These are phyloP conservation scores for Endotricha flammealis DNA, from an alignment of 2,888 invertebrate species.

Conservation along the genomic window DNA sequence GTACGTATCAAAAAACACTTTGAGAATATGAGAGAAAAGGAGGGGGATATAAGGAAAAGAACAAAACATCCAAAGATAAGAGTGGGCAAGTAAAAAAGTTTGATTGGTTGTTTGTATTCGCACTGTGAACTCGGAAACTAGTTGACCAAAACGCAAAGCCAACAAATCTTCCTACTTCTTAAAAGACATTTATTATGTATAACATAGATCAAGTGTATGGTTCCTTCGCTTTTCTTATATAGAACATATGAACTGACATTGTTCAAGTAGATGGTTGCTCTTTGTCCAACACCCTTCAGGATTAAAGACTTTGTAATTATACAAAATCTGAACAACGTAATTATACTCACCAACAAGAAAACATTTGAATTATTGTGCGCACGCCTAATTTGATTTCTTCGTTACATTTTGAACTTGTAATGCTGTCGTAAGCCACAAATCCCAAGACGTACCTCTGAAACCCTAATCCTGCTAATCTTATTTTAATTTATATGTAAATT, in stretches of 20 bases:
- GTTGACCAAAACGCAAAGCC: slow-evolving; percentile 9
- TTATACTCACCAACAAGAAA: too few relatives aligned
- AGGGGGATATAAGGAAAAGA: slow-evolving; percentile 4
- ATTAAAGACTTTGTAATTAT: too few relatives aligned
- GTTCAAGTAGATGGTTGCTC: too few relatives aligned
- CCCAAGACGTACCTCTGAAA: slow-evolving; percentile 27
- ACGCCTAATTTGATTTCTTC: neutral
- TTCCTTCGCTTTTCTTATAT: too few relatives aligned
- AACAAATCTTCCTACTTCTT: neutral
- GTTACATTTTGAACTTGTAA: slow-evolving; percentile 4
- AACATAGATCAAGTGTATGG: too few relatives aligned
- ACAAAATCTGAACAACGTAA: too few relatives aligned
- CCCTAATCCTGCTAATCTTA: slow-evolving; percentile 43
- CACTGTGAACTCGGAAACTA: slow-evolving; percentile 6
- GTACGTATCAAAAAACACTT: too few relatives aligned
- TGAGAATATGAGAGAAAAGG: too few relatives aligned
- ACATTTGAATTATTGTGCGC: too few relatives aligned
- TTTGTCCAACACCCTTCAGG: too few relatives aligned
- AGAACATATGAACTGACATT: too few relatives aligned
- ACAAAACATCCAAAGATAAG: slow-evolving; percentile 10
- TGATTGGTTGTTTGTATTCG: slow-evolving; percentile 15
- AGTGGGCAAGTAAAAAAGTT: slow-evolving; percentile 15
- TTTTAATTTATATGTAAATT: slow-evolving; percentile 56
- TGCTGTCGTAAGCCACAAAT: slow-evolving; percentile 17
- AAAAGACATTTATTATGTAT: too few relatives aligned